Percentiles rank a stretch among this genome's conserved stretches.
phyloP scores from a whole-genome alignment of 2,113 vertebrate genomes.

The Cyprinodon tularosa region DNA sequence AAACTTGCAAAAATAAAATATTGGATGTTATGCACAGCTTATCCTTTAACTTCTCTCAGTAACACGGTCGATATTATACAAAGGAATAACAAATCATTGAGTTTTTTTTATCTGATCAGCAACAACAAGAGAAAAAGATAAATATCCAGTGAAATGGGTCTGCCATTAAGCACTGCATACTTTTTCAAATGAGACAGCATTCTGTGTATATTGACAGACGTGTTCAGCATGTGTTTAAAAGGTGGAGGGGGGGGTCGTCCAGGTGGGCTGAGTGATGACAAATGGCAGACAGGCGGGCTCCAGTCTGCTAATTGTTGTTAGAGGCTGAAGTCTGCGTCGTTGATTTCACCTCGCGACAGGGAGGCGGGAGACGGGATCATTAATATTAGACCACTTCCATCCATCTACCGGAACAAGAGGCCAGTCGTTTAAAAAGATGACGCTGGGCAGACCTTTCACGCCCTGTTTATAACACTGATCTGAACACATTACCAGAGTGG shows the following conservation, averaged over 20 bases:
- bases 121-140: constrained; percentile 2
- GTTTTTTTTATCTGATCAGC: neutral
- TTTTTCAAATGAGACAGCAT: constrained; percentile 40
- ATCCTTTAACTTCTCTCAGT: constrained; percentile 7
- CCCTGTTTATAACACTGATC: constrained; percentile 70
- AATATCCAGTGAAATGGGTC: constrained; percentile 2
- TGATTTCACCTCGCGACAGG: constrained; percentile 76
- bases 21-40: constrained; percentile 19
- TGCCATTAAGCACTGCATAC: constrained; percentile 26
- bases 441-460: constrained; percentile 68
- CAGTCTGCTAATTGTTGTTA: constrained; percentile 79
- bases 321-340: constrained; percentile 77
- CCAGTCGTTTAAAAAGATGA: constrained; percentile 66
- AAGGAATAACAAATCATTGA: no score
- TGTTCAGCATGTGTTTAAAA: constrained; percentile 51
- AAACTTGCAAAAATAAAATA: constrained; percentile 18
- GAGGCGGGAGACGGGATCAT: constrained; percentile 72
- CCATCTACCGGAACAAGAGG: constrained; percentile 70
- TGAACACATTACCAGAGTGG: constrained; percentile 71
- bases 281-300: constrained; percentile 65
- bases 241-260: constrained; percentile 29
- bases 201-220: constrained; percentile 52
- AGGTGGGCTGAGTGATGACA: constrained; percentile 70
- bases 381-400: constrained; percentile 78
- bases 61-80: neutral